Evolutionary conservation across 2,888 invertebrate genomes (phyloP), one percentile per base, ranked within the genome.

Genomic region (Polydrusus tereticollis): DNA sequence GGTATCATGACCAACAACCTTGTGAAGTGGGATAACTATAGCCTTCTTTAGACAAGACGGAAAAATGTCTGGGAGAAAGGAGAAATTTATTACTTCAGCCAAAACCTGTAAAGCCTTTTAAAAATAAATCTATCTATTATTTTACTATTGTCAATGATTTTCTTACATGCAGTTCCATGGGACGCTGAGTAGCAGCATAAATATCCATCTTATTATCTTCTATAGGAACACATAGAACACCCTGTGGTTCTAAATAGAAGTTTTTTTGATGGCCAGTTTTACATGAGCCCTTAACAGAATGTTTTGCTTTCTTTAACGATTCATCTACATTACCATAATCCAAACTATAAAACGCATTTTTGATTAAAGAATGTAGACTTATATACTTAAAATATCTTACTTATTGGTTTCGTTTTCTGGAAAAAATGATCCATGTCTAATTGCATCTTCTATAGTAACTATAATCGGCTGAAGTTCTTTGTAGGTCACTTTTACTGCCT

Each of bases 221-320:
- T 77, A 90, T 91, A 0, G 94, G 94, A 50, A 93, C 86, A 0
- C 89, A 94, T 70, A 93, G 85, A 1, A 90, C 86, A 0, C 90
- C 90, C 74, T 94, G 91, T 0, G 98, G 96, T 86, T 99, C 99
- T 78, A 99, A 87, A 85, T 98, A 99, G 85, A 99, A 98, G 83
- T 99, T 98, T 83, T 98, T 98, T 85, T 99, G 98, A 0, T 95
- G 96, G 10, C 96, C 96, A 81, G 94, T 92, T 70, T 92, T 87
- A 45, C 91, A 87, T 77, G 93, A 90, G 0, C 96, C 95, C 85
- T 94, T 92, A 26, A 96, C 82, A n/a, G 94, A 85, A 82, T 93
- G 89, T 36, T 93, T 91, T 10, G 93, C 89, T 75, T 89, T 87
- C 33, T 87, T 84, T 77, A 97, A 92, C 16, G 29, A 1, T 29